Evolutionary conservation across 2,797 vertebrate species (phyloP).

Genomic region (Podarcis lilfordi): DNA sequence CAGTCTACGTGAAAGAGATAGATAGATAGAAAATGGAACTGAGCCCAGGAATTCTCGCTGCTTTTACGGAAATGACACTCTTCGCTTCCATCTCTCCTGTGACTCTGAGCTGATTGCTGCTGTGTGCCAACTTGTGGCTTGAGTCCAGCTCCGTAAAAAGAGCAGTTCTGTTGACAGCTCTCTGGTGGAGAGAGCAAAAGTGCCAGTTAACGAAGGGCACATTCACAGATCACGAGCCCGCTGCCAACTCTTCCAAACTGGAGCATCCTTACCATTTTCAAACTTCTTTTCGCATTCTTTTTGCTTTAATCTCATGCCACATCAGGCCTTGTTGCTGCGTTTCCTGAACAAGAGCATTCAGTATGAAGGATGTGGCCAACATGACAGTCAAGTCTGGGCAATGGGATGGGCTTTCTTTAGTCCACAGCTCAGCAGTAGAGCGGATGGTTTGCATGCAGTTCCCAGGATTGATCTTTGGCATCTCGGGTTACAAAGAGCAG

Average conservation of each 20-base stretch:
- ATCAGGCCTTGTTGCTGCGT: too few relatives aligned
- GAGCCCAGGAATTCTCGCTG: neutral
- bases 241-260: neutral
- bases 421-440: neutral
- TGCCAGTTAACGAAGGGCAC: neutral
- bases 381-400: neutral
- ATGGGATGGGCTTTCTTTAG: too few relatives aligned
- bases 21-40: neutral
- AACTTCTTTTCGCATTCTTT: neutral
- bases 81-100: neutral
- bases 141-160: neutral
- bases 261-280: neutral
- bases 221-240: neutral
- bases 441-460: neutral
- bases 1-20: neutral
- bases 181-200: neutral
- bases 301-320: too few relatives aligned
- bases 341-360: neutral
- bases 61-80: neutral
- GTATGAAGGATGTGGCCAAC: neutral
- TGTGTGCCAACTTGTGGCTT: neutral
- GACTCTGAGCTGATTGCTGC: accelerated
- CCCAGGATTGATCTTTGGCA: neutral
- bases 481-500: neutral
- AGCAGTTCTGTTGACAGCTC: neutral